Evolutionary conservation across 2,113 vertebrate species (phyloP), one percentile per base, ranked within the genome.

Genomic region (Coregonus clupeaformis): DNA sequence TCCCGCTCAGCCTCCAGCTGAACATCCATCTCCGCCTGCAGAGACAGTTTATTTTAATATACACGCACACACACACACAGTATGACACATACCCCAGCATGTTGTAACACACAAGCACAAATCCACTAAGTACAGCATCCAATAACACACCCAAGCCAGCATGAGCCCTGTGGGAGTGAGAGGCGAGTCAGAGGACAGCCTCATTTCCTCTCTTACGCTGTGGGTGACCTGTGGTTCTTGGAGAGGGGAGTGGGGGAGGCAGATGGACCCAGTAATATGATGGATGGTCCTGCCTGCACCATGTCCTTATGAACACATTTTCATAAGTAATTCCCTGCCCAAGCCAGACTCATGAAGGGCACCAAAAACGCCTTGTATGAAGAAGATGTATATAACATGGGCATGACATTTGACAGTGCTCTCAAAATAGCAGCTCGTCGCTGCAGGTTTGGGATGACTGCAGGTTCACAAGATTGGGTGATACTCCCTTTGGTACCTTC

Each of bases 11-110:
- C 89, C 73, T 93, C 92, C 73, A 99, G 87, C 90, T 99, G 96
- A 60, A 79, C 77, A 87, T 98, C 97, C 91, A 99, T 94, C 90
- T 99, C 96, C 82, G 91, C 89, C 97, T 99, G 87, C 45, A 47
- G 42, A 62, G 1, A 1, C 47, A 68, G 29, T 3, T 22, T 9
- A 6, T 4, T 4, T 66, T 27, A 3, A 27, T 29, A 29, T 66
- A 42, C 9, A 1, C 1, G 36, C 36, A 42, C 36, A 11, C 36
- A 42, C 36, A 36, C 32, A 36, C 32, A 36, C 36, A 36, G 1
- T 27, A 27, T 27, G 27, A 36, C 6, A 6, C 32, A 36, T 6
- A 7, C 6, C 6, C 32, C 32, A 11, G 36, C 7, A 42, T 42
- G 36, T 42, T 42, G 36, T 42, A 42, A 42, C 9, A 11, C 7